phyloP scores from a whole-genome alignment of 2,888 invertebrate species.

The Caenorhabditis sp. region DNA sequence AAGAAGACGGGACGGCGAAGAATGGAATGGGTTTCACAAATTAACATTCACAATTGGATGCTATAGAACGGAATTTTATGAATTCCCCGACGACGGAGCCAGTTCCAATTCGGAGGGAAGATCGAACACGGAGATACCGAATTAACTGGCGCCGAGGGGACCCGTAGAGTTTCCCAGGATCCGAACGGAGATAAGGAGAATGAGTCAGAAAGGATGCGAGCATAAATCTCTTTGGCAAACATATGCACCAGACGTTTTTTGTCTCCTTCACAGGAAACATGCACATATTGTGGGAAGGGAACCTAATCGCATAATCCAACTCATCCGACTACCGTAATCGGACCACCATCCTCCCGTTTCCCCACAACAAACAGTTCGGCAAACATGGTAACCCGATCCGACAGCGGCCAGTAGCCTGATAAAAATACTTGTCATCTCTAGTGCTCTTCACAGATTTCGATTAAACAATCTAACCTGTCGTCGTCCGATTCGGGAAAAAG shows the following conservation, averaged over 20 bases:
- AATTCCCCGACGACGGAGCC: constrained; percentile 12
- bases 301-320: constrained; percentile 25
- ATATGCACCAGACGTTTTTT: constrained; percentile 10
- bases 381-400: constrained; percentile 51
- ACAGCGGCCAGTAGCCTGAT: constrained; percentile 27
- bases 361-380: constrained; percentile 27
- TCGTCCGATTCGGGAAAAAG: constrained; percentile 7
- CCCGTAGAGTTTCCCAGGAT: neutral
- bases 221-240: too few species aligned
- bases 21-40: constrained; percentile 24
- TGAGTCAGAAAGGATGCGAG: neutral
- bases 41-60: constrained; percentile 33
- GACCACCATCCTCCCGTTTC: too few species aligned
- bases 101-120: constrained; percentile 16
- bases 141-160: constrained; percentile 47
- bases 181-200: constrained; percentile 1
- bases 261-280: constrained; percentile 1
- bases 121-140: constrained; percentile 41
- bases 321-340: constrained; percentile 51
- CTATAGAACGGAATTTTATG: constrained; percentile 5
- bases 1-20: too few species aligned
- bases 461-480: constrained; percentile 5
- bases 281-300: neutral
- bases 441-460: constrained; percentile 49
- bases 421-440: constrained; percentile 49